Base-by-base conservation (phyloP, 2,888 invertebrate genomes). In the Lasioglossum leucozonium region DNA sequence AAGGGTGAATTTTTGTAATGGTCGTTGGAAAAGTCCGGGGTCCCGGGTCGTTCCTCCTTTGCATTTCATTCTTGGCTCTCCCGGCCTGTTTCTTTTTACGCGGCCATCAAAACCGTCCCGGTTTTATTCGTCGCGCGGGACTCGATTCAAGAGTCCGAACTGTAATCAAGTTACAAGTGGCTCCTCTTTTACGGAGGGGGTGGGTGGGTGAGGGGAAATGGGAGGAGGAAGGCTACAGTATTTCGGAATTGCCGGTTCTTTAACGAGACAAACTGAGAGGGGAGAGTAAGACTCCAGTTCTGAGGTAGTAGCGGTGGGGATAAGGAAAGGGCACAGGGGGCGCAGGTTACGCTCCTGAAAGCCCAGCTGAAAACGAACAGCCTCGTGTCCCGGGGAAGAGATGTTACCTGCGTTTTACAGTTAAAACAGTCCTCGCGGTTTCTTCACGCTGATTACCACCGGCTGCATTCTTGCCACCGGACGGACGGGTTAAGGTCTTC, bases 391-490 rank as follows among this genome's bases (percentile, higher is more conserved):
- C 72, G 73, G 72, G 74, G 82, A 90, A 58, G 58, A 58, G 26
- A 26, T 83, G 79, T 87, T 86, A 86, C 86, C 86, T 80, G 84
- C 58, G 79, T 79, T 88, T 90, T 88, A 90, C 88, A 85, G 90
- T 83, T 90, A 85, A 89, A 89, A 85, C 85, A 89, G 79, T 81
- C 85, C 69, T 82, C 79, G 79, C 74, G 82, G 81, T 78, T 78
- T 75, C 81, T 79, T 77, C 55, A 55, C 74, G 75, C 77, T 87
- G 89, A 89, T 89, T 84, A 85, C 83, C 51, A 40, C 44, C 18
- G 65, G 55, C 77, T 77, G 65, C 81, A 80, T 89, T 87, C 85
- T 81, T 87, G 77, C 65, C 84, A 81, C 55, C 69, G 40, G 72
- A n/a, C 42, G n/a, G 30, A 73, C 78, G 72, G 72, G 76, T 82